Conservation (phyloP, 2,888 invertebrate species). For the Amblyjoppa proteus region DNA sequence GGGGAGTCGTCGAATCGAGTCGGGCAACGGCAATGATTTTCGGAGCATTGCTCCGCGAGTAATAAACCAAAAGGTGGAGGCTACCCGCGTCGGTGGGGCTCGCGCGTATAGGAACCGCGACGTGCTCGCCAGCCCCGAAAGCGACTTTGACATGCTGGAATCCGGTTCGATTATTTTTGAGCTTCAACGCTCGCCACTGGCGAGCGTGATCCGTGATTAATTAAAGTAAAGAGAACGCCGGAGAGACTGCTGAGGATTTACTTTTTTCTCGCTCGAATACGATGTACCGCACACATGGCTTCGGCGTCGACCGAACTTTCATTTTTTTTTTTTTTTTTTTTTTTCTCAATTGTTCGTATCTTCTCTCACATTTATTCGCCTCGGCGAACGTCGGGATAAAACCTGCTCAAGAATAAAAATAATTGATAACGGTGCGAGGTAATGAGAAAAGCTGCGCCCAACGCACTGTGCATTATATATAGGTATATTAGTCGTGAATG, state of each 20-base stretch:
- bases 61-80: not conserved
- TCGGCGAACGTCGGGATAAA: not conserved
- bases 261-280: not conserved
- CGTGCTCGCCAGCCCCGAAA: not conserved
- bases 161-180: constrained; percentile 76
- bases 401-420: not conserved
- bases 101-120: not conserved
- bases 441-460: no score
- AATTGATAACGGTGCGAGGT: no score
- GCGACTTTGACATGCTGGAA: constrained; percentile 72
- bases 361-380: not conserved
- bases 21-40: not conserved
- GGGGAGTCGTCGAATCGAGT: constrained; percentile 1
- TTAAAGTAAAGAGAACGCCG: constrained; percentile 70
- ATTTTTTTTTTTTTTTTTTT: not conserved
- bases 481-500: no score
- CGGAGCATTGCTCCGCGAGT: constrained; percentile 5
- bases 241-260: not conserved
- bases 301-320: not conserved
- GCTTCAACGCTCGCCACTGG: constrained; percentile 70
- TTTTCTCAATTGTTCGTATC: not conserved
- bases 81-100: not conserved
- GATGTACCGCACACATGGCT: not conserved
- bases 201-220: constrained; percentile 67
- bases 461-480: no score